Evolutionary conservation across 2,797 vertebrate species (phyloP).

Genomic region (Pangasius djambal): DNA sequence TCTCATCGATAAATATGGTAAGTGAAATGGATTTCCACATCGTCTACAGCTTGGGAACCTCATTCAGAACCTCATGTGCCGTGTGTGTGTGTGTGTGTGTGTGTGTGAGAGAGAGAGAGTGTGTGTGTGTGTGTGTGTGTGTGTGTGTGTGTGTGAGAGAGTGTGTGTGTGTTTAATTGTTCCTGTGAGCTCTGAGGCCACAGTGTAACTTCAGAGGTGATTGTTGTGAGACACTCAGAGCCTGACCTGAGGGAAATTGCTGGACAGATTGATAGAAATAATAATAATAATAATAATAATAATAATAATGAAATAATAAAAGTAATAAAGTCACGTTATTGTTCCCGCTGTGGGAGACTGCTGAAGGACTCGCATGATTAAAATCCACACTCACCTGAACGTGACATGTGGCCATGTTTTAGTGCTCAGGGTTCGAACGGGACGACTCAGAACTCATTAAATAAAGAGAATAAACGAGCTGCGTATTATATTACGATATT

Average conservation of each 20-base stretch:
- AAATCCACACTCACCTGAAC: neutral
- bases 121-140: constrained; percentile 2
- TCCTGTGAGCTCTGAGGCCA: neutral
- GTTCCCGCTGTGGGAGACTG: neutral
- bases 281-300: no score
- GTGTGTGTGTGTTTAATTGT: neutral
- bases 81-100: constrained; percentile 2
- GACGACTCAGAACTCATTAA: neutral
- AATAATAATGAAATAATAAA: no score
- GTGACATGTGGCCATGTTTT: neutral
- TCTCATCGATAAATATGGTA: constrained; percentile 99
- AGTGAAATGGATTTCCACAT: constrained; percentile 65
- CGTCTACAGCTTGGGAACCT: neutral
- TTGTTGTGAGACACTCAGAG: neutral
- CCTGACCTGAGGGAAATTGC: neutral
- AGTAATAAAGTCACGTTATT: neutral
- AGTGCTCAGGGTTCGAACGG: neutral
- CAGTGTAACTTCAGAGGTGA: neutral
- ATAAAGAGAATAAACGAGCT: neutral
- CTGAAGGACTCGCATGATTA: neutral
- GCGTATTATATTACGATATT: no score
- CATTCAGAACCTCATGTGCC: neutral
- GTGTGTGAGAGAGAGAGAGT: neutral
- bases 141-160: neutral
- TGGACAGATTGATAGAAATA: neutral